phyloP scores from a whole-genome alignment of 2,113 vertebrate species.

The Mirza zaza region DNA sequence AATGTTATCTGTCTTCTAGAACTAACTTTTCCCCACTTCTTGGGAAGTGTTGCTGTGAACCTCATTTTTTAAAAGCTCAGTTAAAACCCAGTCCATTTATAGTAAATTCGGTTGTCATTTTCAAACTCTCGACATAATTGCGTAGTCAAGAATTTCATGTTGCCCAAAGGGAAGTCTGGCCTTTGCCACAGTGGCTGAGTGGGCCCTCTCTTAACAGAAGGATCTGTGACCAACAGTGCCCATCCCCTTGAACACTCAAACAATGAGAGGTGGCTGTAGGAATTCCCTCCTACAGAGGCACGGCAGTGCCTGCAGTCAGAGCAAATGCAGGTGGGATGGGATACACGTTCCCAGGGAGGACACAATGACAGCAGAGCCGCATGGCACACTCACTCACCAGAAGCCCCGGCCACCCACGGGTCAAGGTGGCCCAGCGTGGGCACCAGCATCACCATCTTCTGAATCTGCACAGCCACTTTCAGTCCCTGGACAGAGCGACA shows the following conservation, averaged over 20 bases:
- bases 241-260: neutral
- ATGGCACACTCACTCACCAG: constrained; percentile 22
- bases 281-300: neutral
- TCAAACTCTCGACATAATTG: neutral
- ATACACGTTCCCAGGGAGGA: neutral
- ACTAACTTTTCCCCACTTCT: neutral
- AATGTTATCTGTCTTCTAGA: neutral
- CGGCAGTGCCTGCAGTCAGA: neutral
- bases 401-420: neutral
- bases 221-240: neutral
- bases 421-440: neutral
- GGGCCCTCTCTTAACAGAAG: neutral
- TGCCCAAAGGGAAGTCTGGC: neutral
- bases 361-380: neutral
- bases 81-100: neutral
- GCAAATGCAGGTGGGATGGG: neutral
- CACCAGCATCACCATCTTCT: neutral
- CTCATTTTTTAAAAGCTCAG: neutral
- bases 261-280: neutral
- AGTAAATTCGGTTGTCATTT: neutral
- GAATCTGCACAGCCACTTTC: neutral
- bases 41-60: neutral
- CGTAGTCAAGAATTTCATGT: neutral
- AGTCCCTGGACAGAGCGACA: constrained; percentile 19
- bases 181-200: neutral